These are phyloP conservation scores for Hormaphis cornu DNA, from an alignment of 1,140 invertebrate genomes.

Conservation along the genomic window DNA sequence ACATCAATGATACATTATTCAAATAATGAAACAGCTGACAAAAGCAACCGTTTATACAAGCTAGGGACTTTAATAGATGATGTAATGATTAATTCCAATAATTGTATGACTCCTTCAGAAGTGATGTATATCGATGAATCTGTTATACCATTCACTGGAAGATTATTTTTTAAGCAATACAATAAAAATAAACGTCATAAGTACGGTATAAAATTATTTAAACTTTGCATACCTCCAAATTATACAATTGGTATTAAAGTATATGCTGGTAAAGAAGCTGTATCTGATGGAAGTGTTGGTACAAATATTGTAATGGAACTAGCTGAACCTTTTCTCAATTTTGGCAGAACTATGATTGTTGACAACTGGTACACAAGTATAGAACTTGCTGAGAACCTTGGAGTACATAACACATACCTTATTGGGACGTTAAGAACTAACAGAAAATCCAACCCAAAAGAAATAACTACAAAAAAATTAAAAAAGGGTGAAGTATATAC, in stretches of 20 bases:
- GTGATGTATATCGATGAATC: conserved; percentile 42
- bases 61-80: conserved; percentile 27
- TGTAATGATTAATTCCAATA: conserved; percentile 33
- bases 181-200: conserved; percentile 41
- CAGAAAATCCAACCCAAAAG: conserved; percentile 36
- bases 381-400: conserved; percentile 35
- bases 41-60: conserved; percentile 36
- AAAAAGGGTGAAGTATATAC: conserved; percentile 28
- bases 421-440: conserved; percentile 35
- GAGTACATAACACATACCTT: conserved; percentile 34
- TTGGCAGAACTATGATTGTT: background rate
- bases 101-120: conserved; percentile 35
- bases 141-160: conserved; percentile 41
- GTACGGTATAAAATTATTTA: conserved; percentile 43
- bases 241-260: conserved; percentile 38
- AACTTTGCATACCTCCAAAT: conserved; percentile 38
- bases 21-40: conserved; percentile 34
- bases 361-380: conserved; percentile 36
- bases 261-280: conserved; percentile 34
- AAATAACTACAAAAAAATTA: conserved; percentile 34
- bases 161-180: conserved; percentile 42
- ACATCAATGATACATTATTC: conserved; percentile 29
- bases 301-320: background rate
- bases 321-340: background rate
- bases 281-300: background rate